Conservation (phyloP, 53 echinoderm and acorn worm species). For the Paracentrotus lividus region DNA sequence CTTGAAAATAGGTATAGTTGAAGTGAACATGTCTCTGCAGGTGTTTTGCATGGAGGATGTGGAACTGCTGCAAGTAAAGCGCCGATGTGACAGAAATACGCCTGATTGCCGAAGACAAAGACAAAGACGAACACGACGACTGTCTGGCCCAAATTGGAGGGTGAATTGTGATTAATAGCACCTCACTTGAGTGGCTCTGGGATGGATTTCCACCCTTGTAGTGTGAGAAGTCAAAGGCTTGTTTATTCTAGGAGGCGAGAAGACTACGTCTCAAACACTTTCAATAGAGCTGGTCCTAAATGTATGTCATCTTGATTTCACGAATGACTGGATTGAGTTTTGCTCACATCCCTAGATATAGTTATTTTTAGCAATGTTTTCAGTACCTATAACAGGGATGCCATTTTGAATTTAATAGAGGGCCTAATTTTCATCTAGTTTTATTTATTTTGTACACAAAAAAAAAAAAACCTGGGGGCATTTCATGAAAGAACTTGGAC, state of each 20-base stretch:
- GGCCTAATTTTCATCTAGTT: too few relatives aligned
- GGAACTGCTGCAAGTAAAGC: conserved; percentile 14
- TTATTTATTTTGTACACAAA: too few relatives aligned
- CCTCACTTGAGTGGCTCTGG: conserved; percentile 48
- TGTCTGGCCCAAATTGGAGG: conserved; percentile 58
- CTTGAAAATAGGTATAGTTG: background rate
- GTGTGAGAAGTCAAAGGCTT: conserved; percentile 50
- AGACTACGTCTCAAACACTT: conserved; percentile 28
- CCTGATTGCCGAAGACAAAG: conserved; percentile 58
- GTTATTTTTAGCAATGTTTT: too few relatives aligned
- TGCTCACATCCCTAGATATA: background rate
- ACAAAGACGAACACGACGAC: too few relatives aligned
- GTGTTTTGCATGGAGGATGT: background rate
- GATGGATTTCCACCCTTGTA: conserved; percentile 52
- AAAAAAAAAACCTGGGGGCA: too few relatives aligned
- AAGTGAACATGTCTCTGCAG: background rate
- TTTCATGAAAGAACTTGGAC: too few relatives aligned
- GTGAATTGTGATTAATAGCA: conserved; percentile 60
- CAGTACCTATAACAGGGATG: too few relatives aligned
- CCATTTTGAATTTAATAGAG: too few relatives aligned
- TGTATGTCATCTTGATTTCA: conserved; percentile 2
- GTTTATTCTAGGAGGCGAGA: conserved; percentile 38
- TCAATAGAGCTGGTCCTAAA: background rate
- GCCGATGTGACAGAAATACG: conserved; percentile 49
- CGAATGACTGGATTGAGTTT: background rate